phyloP scores from a whole-genome alignment of 2,797 vertebrate species.

The Halcyon chelicuti region DNA sequence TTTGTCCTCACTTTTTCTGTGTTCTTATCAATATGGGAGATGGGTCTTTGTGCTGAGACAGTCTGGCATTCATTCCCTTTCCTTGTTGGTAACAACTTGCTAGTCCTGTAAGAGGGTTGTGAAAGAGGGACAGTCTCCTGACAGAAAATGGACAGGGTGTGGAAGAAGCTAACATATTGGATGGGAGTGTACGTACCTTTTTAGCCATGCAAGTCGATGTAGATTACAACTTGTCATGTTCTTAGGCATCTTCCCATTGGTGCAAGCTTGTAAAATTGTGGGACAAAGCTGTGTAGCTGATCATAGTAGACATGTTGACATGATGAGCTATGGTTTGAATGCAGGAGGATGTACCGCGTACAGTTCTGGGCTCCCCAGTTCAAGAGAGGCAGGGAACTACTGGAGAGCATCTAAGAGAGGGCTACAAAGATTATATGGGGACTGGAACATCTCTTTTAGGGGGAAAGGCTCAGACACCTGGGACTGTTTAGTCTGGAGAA shows the following conservation, averaged over 20 bases:
- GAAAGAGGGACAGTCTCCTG: not conserved
- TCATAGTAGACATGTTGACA: not conserved
- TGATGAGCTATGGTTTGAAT: not conserved
- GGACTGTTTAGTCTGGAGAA: too few relatives aligned
- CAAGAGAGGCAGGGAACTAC: too few relatives aligned
- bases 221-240: not conserved
- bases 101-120: not conserved
- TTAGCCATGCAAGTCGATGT: not conserved
- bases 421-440: too few relatives aligned
- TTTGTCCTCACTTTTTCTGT: not conserved
- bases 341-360: not conserved
- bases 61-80: not conserved
- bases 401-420: too few relatives aligned
- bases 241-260: not conserved
- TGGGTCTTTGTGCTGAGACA: not conserved
- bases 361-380: too few relatives aligned
- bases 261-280: not conserved
- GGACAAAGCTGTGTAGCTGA: not conserved
- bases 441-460: too few relatives aligned
- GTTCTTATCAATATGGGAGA: accelerated
- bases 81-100: not conserved
- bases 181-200: not conserved
- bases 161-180: not conserved
- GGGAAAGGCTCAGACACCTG: too few relatives aligned
- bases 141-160: not conserved